These are phyloP conservation scores for Leptosomus discolor DNA, from an alignment of 2,113 vertebrate species.

Conservation along the genomic window DNA sequence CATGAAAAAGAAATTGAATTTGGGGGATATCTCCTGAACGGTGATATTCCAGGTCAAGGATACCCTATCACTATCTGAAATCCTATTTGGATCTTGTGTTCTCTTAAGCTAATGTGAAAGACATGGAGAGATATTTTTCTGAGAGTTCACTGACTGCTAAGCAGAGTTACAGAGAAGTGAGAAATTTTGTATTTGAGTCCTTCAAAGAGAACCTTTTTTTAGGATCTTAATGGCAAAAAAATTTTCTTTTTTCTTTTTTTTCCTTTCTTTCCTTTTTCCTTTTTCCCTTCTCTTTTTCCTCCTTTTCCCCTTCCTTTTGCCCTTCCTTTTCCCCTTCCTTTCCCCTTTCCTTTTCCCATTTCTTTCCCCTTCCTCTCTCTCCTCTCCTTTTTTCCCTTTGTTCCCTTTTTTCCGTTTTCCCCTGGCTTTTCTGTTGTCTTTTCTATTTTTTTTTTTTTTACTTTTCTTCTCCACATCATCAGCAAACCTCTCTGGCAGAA, in stretches of 20 bases:
- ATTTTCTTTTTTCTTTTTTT: not conserved
- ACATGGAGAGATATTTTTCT: not conserved
- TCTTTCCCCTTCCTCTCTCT: not conserved
- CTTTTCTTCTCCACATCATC: not conserved
- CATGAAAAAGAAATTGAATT: not conserved
- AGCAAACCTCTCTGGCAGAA: not conserved
- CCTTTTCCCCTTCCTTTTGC: not conserved
- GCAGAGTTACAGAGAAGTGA: not conserved
- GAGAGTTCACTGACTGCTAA: not conserved
- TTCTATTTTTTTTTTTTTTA: not conserved
- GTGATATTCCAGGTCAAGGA: not conserved
- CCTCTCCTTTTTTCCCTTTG: not conserved
- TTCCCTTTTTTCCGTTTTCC: not conserved
- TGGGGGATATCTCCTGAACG: not conserved
- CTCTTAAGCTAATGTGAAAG: not conserved
- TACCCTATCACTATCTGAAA: not conserved
- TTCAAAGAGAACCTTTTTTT: not conserved
- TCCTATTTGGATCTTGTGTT: not conserved
- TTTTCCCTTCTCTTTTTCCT: not conserved
- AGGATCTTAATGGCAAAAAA: not conserved
- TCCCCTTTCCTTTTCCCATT: not conserved
- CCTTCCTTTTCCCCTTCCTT: fast-evolving
- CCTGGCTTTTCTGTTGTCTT: too few species aligned
- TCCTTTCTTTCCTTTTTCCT: not conserved
- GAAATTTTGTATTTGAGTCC: not conserved